Conservation (phyloP, 2,888 invertebrate species). For the Diaphora mendica region DNA sequence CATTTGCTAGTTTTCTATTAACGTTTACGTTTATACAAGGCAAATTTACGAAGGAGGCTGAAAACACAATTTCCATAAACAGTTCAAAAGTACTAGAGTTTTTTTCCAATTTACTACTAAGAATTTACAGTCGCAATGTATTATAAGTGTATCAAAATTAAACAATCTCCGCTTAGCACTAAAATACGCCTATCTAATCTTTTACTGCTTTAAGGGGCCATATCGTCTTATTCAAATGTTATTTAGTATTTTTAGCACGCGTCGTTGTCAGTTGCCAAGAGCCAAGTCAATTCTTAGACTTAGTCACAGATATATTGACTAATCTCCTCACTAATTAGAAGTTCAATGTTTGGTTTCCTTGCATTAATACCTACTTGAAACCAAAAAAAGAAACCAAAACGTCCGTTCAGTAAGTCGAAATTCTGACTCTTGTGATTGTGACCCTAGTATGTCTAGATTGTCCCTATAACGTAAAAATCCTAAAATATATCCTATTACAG, state of each 20-base stretch:
- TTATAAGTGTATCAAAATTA: neutral
- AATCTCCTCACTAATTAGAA: neutral
- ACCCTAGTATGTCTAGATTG: no score
- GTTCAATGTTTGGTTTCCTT: neutral
- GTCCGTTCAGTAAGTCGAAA: no score
- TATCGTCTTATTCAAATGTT: neutral
- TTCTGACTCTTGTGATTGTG: no score
- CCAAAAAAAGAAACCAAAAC: neutral
- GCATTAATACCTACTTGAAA: neutral
- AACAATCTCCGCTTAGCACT: neutral
- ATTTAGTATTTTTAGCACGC: neutral
- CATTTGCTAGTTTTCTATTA: no score
- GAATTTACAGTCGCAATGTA: neutral
- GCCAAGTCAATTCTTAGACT: neutral
- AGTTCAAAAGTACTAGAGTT: neutral
- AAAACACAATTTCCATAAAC: neutral
- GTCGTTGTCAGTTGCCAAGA: slow-evolving; percentile 5
- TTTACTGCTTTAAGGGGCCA: neutral
- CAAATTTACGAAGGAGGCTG: neutral
- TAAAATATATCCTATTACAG: neutral
- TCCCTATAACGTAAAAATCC: no score
- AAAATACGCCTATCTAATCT: neutral
- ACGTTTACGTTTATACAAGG: no score
- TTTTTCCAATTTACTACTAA: neutral
- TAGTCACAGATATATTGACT: neutral